Percentiles rank a stretch among this genome's conserved stretches.
Conservation (phyloP, 1,140 invertebrate species). For the Acyrthosiphon pisum region DNA sequence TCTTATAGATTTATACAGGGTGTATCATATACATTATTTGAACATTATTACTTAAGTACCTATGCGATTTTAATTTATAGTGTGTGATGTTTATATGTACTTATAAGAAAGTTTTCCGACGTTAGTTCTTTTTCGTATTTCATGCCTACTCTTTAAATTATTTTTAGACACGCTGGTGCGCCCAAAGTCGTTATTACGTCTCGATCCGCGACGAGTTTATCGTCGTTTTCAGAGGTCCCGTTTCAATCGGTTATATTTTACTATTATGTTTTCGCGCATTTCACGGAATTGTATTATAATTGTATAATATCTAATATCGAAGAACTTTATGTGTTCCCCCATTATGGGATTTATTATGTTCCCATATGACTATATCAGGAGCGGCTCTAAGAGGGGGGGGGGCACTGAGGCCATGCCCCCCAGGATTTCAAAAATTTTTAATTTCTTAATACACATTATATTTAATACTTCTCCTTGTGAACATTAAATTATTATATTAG, state of each 20-base stretch:
- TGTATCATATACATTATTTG: neutral
- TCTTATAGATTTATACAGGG: neutral
- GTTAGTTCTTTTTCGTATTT: neutral
- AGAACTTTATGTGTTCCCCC: neutral
- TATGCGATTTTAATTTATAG: neutral
- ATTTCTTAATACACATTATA: no score
- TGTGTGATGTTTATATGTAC: neutral
- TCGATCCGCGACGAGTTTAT: neutral
- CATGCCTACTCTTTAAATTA: slow-evolving; percentile 12
- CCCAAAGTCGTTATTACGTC: neutral
- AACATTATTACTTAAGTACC: neutral
- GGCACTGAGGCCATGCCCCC: no score
- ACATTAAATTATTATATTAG: no score
- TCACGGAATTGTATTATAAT: neutral
- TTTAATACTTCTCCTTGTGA: no score
- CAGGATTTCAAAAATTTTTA: no score
- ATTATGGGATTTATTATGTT: no score
- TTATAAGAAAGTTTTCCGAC: slow-evolving; percentile 12
- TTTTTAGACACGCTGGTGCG: neutral
- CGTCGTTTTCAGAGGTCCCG: neutral
- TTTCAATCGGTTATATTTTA: neutral
- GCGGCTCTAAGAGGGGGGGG: no score
- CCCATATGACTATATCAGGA: no score
- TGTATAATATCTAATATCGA: no score
- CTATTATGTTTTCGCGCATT: neutral